Conservation (phyloP, 2,888 invertebrate genomes). For the Phymatocera aterrima region DNA sequence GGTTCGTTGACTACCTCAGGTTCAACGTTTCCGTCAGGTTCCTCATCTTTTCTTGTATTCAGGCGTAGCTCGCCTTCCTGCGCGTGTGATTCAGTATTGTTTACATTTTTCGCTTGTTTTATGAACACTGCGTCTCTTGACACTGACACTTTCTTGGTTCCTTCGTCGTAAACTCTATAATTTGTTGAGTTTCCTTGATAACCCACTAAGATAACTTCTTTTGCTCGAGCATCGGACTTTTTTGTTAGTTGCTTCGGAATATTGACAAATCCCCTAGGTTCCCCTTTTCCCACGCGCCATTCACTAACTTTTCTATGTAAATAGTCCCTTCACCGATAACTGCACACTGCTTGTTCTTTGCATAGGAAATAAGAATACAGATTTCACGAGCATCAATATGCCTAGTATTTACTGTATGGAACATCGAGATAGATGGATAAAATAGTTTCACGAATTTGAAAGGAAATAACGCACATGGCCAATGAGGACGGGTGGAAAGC, state of each 20-base stretch:
- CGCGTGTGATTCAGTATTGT: neutral
- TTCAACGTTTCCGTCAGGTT: too few relatives aligned
- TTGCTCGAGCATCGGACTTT: slow-evolving; percentile 47
- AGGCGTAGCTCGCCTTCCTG: neutral
- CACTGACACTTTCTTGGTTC: slow-evolving; percentile 24
- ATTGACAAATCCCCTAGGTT: too few relatives aligned
- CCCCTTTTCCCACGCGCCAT: slow-evolving; percentile 50
- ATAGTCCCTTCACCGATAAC: slow-evolving; percentile 54
- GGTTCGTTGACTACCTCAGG: too few relatives aligned
- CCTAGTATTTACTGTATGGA: too few relatives aligned
- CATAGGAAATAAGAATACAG: too few relatives aligned
- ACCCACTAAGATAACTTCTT: slow-evolving; percentile 50
- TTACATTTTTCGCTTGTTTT: slow-evolving; percentile 17
- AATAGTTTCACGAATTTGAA: too few relatives aligned
- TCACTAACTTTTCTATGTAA: slow-evolving; percentile 45
- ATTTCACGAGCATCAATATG: too few relatives aligned
- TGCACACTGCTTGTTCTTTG: slow-evolving; percentile 52
- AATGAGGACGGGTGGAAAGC: too few relatives aligned
- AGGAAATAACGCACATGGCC: too few relatives aligned
- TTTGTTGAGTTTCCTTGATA: slow-evolving; percentile 46
- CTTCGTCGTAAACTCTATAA: slow-evolving; percentile 44
- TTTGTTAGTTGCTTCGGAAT: slow-evolving; percentile 42
- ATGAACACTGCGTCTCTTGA: slow-evolving; percentile 48
- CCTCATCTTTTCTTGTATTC: too few relatives aligned
- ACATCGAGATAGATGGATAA: too few relatives aligned